These are phyloP conservation scores for Meloidogyne exigua DNA, from an alignment of 1,140 invertebrate genomes.

Conservation along the genomic window DNA sequence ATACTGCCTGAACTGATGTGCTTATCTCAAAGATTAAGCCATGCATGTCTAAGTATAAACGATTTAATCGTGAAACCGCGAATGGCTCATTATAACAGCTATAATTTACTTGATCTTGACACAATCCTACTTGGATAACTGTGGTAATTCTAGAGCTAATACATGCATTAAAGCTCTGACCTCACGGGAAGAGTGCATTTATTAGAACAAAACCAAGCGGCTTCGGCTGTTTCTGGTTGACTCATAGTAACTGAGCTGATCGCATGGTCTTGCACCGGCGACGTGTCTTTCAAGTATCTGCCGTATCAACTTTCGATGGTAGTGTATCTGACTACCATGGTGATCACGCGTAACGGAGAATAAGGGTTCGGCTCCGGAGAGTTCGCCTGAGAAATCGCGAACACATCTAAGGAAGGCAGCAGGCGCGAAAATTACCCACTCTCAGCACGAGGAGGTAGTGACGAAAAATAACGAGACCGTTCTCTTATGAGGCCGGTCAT, in stretches of 20 bases:
- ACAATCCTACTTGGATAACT: too few relatives aligned
- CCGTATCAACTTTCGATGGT: constrained; percentile 82
- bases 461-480: constrained; percentile 83
- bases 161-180: too few relatives aligned
- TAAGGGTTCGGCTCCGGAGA: too few relatives aligned
- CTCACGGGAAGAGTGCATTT: too few relatives aligned
- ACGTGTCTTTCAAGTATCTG: constrained; percentile 81
- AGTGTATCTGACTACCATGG: constrained; percentile 76
- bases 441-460: constrained; percentile 75
- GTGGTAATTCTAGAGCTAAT: constrained; percentile 35
- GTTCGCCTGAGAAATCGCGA: constrained; percentile 79
- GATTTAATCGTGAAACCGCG: too few relatives aligned
- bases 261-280: constrained; percentile 74
- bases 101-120: too few relatives aligned
- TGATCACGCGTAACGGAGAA: constrained; percentile 78
- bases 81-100: too few relatives aligned
- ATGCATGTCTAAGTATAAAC: too few relatives aligned
- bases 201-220: too few relatives aligned
- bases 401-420: constrained; percentile 87
- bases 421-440: constrained; percentile 84
- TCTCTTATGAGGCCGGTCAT: constrained; percentile 76
- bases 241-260: constrained; percentile 78
- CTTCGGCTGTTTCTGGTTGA: constrained; percentile 69
- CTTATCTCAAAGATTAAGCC: too few relatives aligned
- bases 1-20: too few relatives aligned